Evolutionary conservation across 2,113 vertebrate species (phyloP).

Genomic region (Cichladusa arquata): DNA sequence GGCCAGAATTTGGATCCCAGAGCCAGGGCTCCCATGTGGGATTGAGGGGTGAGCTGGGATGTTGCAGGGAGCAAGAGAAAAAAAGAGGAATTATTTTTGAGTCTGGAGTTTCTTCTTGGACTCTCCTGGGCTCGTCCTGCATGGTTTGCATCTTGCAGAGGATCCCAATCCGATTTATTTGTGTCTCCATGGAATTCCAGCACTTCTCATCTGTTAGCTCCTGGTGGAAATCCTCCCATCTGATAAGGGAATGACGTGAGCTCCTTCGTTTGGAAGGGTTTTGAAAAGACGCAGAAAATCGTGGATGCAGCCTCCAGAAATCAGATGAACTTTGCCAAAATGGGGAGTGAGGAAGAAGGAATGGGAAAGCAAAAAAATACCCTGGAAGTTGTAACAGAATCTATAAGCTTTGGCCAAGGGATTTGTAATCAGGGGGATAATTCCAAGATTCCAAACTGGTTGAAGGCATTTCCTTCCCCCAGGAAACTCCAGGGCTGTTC

Average conservation of each 20-base stretch:
- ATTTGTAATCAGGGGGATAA: neutral
- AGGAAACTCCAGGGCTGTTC: neutral
- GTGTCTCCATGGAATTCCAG: neutral
- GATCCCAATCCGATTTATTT: fast-evolving
- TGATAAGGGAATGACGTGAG: neutral
- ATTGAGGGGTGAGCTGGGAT: neutral
- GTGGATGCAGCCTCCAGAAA: neutral
- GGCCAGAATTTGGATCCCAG: neutral
- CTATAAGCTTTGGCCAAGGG: neutral
- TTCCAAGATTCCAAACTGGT: neutral
- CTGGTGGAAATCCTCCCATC: neutral
- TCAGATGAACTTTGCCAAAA: neutral
- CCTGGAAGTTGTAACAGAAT: fast-evolving
- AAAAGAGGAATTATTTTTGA: fast-evolving
- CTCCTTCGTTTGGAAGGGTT: neutral
- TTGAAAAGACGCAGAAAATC: neutral
- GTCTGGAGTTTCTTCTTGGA: neutral
- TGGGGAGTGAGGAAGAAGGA: neutral
- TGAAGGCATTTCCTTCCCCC: neutral
- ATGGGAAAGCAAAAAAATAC: neutral
- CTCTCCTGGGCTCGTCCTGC: fast-evolving
- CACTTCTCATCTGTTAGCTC: fast-evolving
- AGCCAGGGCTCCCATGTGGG: fast-evolving
- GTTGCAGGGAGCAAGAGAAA: neutral
- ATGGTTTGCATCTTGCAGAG: neutral